Percentiles rank a stretch among this genome's conserved stretches.
Conservation (phyloP, 2,113 vertebrate species). For the Rhabdomys dilectus region DNA sequence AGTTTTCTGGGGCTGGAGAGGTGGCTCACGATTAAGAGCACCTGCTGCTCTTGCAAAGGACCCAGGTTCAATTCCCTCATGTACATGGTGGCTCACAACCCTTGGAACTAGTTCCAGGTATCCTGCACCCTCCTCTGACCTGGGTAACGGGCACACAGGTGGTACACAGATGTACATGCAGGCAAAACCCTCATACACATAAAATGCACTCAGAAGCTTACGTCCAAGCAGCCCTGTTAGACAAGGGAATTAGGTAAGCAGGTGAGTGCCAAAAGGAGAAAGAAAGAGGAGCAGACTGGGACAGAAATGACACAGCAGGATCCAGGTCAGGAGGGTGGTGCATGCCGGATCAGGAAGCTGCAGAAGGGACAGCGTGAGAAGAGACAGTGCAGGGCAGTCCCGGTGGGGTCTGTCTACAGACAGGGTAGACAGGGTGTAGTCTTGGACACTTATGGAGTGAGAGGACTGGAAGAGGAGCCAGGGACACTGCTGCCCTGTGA, state of each 20-base stretch:
- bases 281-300: too few species aligned
- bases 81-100: not conserved
- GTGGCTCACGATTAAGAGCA: too few species aligned
- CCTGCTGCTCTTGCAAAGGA: not conserved
- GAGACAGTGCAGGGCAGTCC: not conserved
- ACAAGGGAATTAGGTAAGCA: not conserved
- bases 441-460: not conserved
- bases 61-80: not conserved
- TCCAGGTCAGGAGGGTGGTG: not conserved
- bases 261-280: not conserved
- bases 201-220: not conserved
- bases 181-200: not conserved
- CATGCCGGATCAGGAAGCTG: not conserved
- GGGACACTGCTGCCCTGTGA: accelerated
- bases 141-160: not conserved
- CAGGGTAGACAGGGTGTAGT: not conserved
- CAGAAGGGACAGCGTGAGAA: not conserved
- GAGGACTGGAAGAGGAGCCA: not conserved
- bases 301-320: not conserved
- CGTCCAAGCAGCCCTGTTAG: not conserved
- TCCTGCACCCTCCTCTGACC: not conserved
- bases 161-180: not conserved
- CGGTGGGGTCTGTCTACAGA: not conserved
- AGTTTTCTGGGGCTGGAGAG: not conserved
- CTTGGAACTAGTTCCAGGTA: not conserved